Evolutionary conservation across 1,140 invertebrate species (phyloP).

Genomic region (Zaprionus ornatus): DNA sequence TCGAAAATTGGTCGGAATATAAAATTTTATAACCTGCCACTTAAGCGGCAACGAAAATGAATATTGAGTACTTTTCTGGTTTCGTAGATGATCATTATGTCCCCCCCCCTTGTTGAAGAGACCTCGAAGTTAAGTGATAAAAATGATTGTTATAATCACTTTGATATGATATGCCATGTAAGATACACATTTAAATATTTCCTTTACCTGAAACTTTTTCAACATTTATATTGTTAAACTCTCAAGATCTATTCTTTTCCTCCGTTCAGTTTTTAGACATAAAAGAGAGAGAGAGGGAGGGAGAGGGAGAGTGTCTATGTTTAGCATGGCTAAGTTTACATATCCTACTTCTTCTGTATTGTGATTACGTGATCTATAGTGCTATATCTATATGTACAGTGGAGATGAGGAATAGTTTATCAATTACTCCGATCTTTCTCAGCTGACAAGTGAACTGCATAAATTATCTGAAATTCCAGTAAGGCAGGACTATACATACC

Average conservation of each 20-base stretch:
- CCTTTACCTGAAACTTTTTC: no score
- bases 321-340: background rate
- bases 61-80: background rate
- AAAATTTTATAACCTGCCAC: slow-evolving; percentile 19
- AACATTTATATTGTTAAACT: background rate
- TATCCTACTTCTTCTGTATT: background rate
- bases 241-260: background rate
- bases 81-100: background rate
- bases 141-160: background rate
- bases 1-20: slow-evolving; percentile 22
- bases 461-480: background rate
- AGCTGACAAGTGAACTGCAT: background rate
- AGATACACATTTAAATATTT: background rate
- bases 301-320: background rate
- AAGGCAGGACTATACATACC: background rate
- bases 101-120: background rate
- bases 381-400: background rate
- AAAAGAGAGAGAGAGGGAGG: background rate
- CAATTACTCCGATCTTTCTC: background rate
- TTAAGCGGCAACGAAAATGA: slow-evolving; percentile 4
- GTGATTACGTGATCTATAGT: background rate
- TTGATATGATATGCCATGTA: background rate
- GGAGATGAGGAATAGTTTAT: background rate
- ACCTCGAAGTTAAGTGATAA: background rate
- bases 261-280: background rate